Evolutionary conservation across 2,888 invertebrate species (phyloP).

Genomic region (Thelaira solivaga): DNA sequence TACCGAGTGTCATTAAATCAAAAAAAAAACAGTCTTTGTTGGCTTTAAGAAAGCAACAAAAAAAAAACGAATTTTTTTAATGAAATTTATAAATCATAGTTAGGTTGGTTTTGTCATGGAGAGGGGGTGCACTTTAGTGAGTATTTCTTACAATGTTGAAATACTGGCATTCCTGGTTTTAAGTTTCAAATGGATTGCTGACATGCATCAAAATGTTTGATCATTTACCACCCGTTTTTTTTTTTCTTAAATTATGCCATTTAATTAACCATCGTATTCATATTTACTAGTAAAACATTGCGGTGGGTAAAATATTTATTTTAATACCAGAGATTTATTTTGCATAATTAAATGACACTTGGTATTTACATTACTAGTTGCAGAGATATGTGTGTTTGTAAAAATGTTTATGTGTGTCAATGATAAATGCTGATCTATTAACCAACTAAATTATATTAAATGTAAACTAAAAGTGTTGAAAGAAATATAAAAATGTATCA

Average conservation of each 20-base stretch:
- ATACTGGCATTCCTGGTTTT: conserved; percentile 39
- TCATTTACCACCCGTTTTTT: conserved; percentile 59
- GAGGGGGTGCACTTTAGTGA: background rate
- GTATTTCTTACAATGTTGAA: background rate
- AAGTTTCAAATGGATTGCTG: conserved; percentile 56
- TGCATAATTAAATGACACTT: conserved; percentile 50
- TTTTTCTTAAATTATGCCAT: conserved; percentile 42
- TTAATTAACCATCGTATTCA: conserved; percentile 41
- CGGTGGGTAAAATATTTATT: conserved; percentile 22
- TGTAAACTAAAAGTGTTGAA: too few relatives aligned
- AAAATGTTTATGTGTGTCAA: background rate
- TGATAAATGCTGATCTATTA: background rate
- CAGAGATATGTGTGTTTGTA: background rate
- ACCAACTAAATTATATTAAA: background rate
- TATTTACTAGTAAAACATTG: conserved; percentile 19
- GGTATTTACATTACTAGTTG: conserved; percentile 13
- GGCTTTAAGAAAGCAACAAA: background rate
- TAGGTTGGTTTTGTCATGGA: background rate
- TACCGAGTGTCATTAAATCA: conserved; percentile 30
- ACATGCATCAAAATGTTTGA: conserved; percentile 55
- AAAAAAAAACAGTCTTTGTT: too few relatives aligned
- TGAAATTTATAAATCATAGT: conserved; percentile 8
- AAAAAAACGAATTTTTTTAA: background rate
- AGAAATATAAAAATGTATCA: too few relatives aligned
- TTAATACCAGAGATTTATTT: conserved; percentile 32